Base-by-base conservation (phyloP, 2,113 vertebrate species). In the Monopterus albus region DNA sequence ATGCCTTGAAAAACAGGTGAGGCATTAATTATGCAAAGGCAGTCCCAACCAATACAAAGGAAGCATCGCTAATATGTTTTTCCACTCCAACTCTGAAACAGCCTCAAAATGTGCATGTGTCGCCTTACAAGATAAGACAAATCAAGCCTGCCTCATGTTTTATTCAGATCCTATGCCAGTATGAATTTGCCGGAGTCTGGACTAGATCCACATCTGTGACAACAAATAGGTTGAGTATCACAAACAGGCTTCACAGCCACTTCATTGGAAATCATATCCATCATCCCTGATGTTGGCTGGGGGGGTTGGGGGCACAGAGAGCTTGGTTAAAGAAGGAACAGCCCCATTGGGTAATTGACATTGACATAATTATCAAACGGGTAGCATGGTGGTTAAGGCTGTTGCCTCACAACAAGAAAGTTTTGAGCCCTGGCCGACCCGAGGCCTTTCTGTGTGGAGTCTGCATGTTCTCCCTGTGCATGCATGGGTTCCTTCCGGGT, bases 231-330 rank as follows among this genome's bases (percentile, higher is more conserved):
- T 49, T 2, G 2, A 29, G 29, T 46, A 26, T 74, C 36, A 39
- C 45, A 43, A 65, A 50, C 66, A 10, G 20, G 26, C 8, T 61
- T 26, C 28, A 0, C 9, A 29, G 49, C 45, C 46, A 31, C 73
- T 73, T 84, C 72, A 72, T 65, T 26, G 74, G 57, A 72, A 81
- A 78, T 76, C 67, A 62, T 62, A 78, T 85, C 75, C 67, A 75
- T 85, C 84, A 76, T 64, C 28, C 7, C 42, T 29, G 56, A 53
- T 26, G 46, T 18, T 23, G 36, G 74, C 86, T 28, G 49, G 25
- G 69, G 78, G n/a, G n/a, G n/a, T n/a, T n/a, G 81, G 47, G 25
- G 72, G 49, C 55, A 14, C 17, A 53, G 53, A 47, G 64, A 21
- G 31, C 83, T 88, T 82, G 73, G 84, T 81, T 79, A 81, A 69